Conservation (phyloP, 2,888 invertebrate species). For the Dyspetes luteomarginatus region DNA sequence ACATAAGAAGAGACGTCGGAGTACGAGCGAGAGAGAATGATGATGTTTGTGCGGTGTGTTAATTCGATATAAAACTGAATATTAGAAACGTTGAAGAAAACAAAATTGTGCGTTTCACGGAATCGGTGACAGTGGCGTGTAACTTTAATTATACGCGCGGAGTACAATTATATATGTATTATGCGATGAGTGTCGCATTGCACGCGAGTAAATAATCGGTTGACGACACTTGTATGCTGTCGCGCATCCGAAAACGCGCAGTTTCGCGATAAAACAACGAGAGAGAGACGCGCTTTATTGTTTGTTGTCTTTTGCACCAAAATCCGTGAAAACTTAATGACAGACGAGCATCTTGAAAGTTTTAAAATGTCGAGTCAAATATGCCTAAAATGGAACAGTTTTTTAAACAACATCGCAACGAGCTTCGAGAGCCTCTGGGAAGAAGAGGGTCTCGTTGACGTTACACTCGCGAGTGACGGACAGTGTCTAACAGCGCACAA, state of each 20-base stretch:
- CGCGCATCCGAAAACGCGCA: background rate
- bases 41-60: background rate
- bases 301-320: background rate
- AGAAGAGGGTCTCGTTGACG: slow-evolving; percentile 88
- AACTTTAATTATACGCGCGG: background rate
- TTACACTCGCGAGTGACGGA: slow-evolving; percentile 88
- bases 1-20: background rate
- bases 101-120: background rate
- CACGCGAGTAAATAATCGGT: background rate
- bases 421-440: slow-evolving; percentile 87
- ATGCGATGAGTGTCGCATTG: background rate
- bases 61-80: background rate
- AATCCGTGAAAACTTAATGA: background rate
- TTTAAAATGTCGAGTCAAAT: slow-evolving; percentile 85
- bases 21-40: background rate
- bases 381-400: slow-evolving; percentile 89
- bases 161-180: background rate
- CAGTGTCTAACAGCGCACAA: slow-evolving; percentile 88
- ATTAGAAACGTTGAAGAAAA: background rate
- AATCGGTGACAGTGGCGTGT: background rate
- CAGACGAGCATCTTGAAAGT: background rate
- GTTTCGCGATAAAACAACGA: background rate
- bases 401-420: slow-evolving; percentile 87
- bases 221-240: background rate
- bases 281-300: background rate